phyloP scores from a whole-genome alignment of 1,140 invertebrate species.

The Chironomus tepperi region DNA sequence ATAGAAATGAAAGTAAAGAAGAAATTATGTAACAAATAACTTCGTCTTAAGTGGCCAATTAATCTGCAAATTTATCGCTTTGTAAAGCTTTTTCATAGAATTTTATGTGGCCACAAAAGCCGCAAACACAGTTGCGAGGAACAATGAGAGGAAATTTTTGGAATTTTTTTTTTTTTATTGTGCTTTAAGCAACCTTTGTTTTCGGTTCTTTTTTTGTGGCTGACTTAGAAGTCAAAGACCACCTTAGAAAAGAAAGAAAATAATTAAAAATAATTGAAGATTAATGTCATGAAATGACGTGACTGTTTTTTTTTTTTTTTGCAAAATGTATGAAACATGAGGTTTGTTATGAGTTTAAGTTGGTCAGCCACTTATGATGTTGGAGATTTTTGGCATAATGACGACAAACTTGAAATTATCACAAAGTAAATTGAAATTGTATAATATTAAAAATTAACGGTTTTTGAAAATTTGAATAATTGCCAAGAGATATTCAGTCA shows the following conservation, averaged over 20 bases:
- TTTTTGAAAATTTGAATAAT: no score
- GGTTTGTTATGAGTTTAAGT: no score
- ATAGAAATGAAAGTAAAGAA: no score
- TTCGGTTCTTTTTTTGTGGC: no score
- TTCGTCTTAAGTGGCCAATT: neutral
- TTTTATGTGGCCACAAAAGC: neutral
- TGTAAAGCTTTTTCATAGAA: neutral
- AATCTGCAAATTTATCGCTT: slow-evolving; percentile 11
- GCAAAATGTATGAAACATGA: no score
- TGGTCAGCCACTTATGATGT: no score
- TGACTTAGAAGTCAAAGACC: neutral
- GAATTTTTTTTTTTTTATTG: neutral
- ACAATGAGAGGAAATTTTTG: neutral
- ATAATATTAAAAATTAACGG: no score
- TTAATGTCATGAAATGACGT: slow-evolving; percentile 18
- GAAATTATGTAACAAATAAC: neutral
- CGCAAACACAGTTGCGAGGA: neutral
- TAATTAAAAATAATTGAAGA: slow-evolving; percentile 21
- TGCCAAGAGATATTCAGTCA: no score
- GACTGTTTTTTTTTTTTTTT: neutral
- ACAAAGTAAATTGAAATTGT: no score
- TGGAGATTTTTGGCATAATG: no score
- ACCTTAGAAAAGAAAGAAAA: neutral
- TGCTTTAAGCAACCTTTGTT: neutral
- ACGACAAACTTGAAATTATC: no score